These are phyloP conservation scores for Otus sunia DNA, from an alignment of 2,113 vertebrate genomes.

Conservation along the genomic window DNA sequence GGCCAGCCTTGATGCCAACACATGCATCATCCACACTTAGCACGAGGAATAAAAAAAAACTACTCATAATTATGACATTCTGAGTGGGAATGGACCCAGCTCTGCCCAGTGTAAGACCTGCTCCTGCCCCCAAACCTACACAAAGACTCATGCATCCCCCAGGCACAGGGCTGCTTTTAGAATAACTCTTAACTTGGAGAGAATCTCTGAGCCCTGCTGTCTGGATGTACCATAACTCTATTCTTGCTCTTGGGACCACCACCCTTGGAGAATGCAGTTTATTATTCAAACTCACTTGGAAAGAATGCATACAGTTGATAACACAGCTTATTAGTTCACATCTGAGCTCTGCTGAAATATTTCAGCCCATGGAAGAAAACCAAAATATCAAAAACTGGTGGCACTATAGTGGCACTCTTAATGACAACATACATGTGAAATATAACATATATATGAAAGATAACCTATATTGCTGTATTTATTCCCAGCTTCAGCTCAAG, in stretches of 20 bases:
- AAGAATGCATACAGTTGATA: rapidly evolving
- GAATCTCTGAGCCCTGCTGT: neutral
- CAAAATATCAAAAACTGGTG: neutral
- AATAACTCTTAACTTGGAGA: neutral
- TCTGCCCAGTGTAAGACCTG: rapidly evolving
- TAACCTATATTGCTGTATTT: neutral
- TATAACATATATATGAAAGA: neutral
- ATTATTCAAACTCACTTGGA: too few species aligned
- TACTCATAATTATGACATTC: neutral
- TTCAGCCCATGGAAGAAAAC: neutral
- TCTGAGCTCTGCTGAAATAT: neutral
- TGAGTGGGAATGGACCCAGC: neutral
- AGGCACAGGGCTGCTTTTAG: neutral
- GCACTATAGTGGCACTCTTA: neutral
- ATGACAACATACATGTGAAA: neutral
- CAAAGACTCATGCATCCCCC: too few species aligned
- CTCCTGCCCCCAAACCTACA: too few species aligned
- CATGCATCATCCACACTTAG: neutral
- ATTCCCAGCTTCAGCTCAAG: neutral
- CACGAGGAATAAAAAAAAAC: neutral
- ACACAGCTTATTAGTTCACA: neutral
- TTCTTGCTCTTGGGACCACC: neutral
- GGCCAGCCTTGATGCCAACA: neutral
- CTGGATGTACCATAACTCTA: neutral
- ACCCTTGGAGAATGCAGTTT: neutral